Evolutionary conservation across 2,888 invertebrate species (phyloP), one percentile per base, ranked within the genome.

Genomic region (Melieria crassipennis): DNA sequence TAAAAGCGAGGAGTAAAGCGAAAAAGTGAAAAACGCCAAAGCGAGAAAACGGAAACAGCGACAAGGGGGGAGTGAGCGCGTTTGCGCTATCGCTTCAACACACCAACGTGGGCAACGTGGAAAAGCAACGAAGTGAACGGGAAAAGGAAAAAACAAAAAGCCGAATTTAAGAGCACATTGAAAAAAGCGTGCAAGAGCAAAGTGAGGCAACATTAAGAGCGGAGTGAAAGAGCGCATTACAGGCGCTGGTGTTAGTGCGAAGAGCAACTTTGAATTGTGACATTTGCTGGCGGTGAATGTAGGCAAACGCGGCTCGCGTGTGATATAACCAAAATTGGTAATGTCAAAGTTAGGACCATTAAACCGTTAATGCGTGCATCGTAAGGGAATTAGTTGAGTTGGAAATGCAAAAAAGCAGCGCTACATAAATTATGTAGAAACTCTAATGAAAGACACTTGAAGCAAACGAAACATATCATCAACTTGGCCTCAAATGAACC

Each of bases 151-250:
- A 30, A 55, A 57, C 16, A 61, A 45, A 60, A 69, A 69, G 13
- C 50, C 71, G 68, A 62, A 58, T 56, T 55, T 47, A 52, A 64
- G 61, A 66, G 9, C 45, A 30, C 65, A 46, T 56, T 48, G 7
- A 71, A 81, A 73, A 74, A 70, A 76, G 60, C 48, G 69, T 42
- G 50, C 48, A 16, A 56, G 30, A 30, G 30, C 30, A 30, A 30
- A 30, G 30, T 30, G 30, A 30, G 30, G 3, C 30, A 30, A 30
- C 30, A 30, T 30, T 30, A 30, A 30, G 30, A 30, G 30, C 30
- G 30, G 30, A 30, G 30, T 30, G 30, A 30, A 30, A 30, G 30
- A 30, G 30, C 30, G 16, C 16, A 16, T 16, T 16, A 2, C 16
- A 16, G 16, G 16, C 16, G 30, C 30, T 30, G 30, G 30, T 30